Percentiles rank a stretch among this genome's conserved stretches.
Evolutionary conservation across 2,113 vertebrate species (phyloP).

Genomic region (Danionella cerebrum): DNA sequence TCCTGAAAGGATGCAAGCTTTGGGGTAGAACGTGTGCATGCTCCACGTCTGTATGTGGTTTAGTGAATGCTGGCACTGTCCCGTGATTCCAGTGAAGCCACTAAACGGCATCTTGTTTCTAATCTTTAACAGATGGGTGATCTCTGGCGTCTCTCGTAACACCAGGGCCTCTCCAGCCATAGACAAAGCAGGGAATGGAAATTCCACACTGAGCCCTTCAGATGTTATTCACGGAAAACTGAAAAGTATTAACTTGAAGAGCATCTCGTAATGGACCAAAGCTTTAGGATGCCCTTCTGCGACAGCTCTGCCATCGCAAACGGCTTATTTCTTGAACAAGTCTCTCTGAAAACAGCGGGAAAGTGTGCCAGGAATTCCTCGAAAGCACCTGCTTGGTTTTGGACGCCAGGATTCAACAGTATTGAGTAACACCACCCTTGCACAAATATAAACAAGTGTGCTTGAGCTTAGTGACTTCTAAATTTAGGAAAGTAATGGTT

Average conservation of each 20-base stretch:
- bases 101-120: constrained; percentile 54
- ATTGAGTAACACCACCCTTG: too few species aligned
- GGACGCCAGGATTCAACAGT: too few species aligned
- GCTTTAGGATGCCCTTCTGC: neutral
- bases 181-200: constrained; percentile 42
- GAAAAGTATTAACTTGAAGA: constrained; percentile 16
- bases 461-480: too few species aligned
- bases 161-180: neutral
- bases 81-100: constrained; percentile 49
- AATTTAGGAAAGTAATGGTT: too few species aligned
- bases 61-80: constrained; percentile 42
- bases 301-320: too few species aligned
- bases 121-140: constrained; percentile 58
- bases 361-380: too few species aligned
- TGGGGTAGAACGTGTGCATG: neutral
- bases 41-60: constrained; percentile 37
- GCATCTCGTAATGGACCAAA: neutral
- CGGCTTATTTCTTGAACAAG: too few species aligned
- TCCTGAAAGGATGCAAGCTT: neutral
- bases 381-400: too few species aligned
- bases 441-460: too few species aligned
- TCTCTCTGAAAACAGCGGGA: too few species aligned
- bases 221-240: constrained; percentile 18
- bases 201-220: constrained; percentile 34
- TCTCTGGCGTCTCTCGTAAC: constrained; percentile 28